Evolutionary conservation across 1,140 invertebrate species (phyloP), one percentile per base, ranked within the genome.

Genomic region (Pogonus chalceus): DNA sequence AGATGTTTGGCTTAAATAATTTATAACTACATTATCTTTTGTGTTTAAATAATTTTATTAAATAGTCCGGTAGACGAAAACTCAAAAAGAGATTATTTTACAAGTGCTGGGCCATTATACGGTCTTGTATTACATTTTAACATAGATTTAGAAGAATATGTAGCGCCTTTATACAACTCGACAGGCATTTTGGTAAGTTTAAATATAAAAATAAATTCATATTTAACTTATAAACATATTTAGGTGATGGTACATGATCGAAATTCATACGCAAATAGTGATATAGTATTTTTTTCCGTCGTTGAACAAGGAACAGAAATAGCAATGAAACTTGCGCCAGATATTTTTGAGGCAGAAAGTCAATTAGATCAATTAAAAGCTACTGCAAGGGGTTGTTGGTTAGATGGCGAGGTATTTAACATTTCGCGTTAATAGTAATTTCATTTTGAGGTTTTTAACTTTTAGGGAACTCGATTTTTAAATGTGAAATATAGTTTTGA

Each of bases 391-490:
- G 23, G 52, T 22, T 59, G 58, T 52, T 18, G 51, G 12, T 56
- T 59, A 47, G 31, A 50, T 12, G 26, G 54, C 23, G 58, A 56
- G 43, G 58, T 59, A 51, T 43, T 16, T 18, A 22, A 2, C 43
- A 48, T 50, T 21, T 21, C 3, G 26, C 10, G n/a, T 20, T 3
- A 24, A 37, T 3, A 7, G 2, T 54, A n/a, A 35, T 21, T 21
- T n/a, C 26, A 21, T 37, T 23, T 16, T 35, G 37, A 35, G 31
- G 37, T 23, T 31, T 35, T 1, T 50, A 2, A 10, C 37, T 52
- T 59, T 47, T 23, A 59, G 58, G 46, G 49, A 20, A 23, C 37
- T 24, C 16, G 48, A 22, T 26, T 14, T n/a, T 59, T 55, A 52
- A 20, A 52, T 1, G 12, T 46, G n/a, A 48, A 22, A 26, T 59